Base-by-base conservation (phyloP, 1,140 invertebrate genomes). In the Zaprionus capensis region DNA sequence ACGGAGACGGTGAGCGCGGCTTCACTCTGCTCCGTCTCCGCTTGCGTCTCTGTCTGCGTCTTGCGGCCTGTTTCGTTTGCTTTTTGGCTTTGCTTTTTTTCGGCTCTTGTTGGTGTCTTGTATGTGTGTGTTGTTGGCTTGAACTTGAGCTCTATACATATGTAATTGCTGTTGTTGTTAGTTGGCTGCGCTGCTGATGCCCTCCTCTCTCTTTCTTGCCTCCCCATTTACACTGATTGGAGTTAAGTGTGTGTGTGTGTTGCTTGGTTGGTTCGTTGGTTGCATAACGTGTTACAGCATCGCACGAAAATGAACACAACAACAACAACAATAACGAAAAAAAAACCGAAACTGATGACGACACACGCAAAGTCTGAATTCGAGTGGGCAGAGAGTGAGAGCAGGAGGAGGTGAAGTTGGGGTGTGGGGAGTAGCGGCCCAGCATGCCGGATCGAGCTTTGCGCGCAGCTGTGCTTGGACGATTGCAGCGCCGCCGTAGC, bases 101-200 rank as follows among this genome's bases (percentile, higher is more conserved):
- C 44, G 58, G 67, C 31, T 79, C 36, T 72, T 77, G 62, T 66
- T 55, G 56, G 26, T 73, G 22, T 51, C 22, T 44, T 34, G 34
- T 11, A 14, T 75, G 38, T 22, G 20, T 41, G 31, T 72, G 59
- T 88, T 78, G 82, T 84, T 92, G 83, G 87, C 85, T 92, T 92
- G 91, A 92, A 92, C 91, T 92, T 92, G 91, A 92, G 91, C 91
- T 92, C 91, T 90, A 92, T 92, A 92, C 87, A 92, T 92, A 92
- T 85, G 86, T 91, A 91, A 90, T 90, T 90, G 85, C 74, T 66
- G 49, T 53, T 76, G 74, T 44, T 71, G 65, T 71, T 70, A 62
- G 46, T 64, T 78, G 46, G 53, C 68, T 74, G 9, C 22, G 57
- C 36, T n/a, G 38, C 51, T 15, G 17, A 15, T 26, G 15, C 12